These are phyloP conservation scores for Platalea minor DNA, from an alignment of 2,797 vertebrate genomes.

Conservation along the genomic window DNA sequence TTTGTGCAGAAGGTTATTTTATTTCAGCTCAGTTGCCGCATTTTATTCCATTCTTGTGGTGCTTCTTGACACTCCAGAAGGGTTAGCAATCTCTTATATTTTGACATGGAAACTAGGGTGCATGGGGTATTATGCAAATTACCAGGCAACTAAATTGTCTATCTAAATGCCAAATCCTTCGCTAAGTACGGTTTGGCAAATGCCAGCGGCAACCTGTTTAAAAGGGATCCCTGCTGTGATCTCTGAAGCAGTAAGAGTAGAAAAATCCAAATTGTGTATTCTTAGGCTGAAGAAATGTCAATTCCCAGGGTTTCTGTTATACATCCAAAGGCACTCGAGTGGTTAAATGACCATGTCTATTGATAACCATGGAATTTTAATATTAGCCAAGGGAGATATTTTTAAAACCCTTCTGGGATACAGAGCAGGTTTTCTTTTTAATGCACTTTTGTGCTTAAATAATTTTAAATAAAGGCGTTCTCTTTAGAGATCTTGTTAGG, in stretches of 20 bases:
- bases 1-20: not conserved
- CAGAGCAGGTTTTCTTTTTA: not conserved
- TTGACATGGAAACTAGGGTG: not conserved
- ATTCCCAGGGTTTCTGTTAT: not conserved
- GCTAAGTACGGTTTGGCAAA: not conserved
- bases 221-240: not conserved
- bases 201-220: not conserved
- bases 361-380: not conserved
- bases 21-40: rapidly evolving
- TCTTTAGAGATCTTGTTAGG: not conserved
- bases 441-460: not conserved
- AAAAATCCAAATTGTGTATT: not conserved
- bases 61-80: not conserved
- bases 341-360: not conserved
- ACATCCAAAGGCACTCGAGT: not conserved
- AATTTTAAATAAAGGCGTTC: not conserved
- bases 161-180: not conserved
- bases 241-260: not conserved
- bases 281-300: not conserved
- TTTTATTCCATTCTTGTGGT: not conserved
- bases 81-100: not conserved
- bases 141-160: not conserved
- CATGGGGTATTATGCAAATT: not conserved
- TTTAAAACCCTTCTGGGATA: not conserved
- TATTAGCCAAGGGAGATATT: not conserved